These are phyloP conservation scores for Ecdyonurus torrentis DNA, from an alignment of 2,888 invertebrate species.

Conservation along the genomic window DNA sequence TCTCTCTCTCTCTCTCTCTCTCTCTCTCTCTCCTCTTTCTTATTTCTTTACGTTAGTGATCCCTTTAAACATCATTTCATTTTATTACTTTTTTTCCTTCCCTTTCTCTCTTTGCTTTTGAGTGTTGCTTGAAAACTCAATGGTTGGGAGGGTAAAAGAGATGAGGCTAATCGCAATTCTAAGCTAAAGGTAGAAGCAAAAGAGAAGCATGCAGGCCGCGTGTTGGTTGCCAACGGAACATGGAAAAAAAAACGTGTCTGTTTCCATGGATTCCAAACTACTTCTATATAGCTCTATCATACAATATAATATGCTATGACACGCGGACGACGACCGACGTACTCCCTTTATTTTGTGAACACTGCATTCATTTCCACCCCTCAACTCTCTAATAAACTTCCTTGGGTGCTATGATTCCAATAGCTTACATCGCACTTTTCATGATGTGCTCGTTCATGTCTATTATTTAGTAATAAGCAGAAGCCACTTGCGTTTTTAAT, in stretches of 20 bases:
- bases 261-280: neutral
- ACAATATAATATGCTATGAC: too few relatives aligned
- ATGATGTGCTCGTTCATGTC: too few relatives aligned
- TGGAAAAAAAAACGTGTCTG: neutral
- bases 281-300: too few relatives aligned
- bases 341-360: too few relatives aligned
- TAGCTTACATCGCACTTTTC: too few relatives aligned
- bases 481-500: too few relatives aligned
- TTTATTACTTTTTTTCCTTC: neutral
- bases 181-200: neutral
- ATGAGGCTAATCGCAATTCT: neutral
- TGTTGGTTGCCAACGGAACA: neutral
- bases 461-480: too few relatives aligned
- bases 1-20: neutral
- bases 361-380: too few relatives aligned
- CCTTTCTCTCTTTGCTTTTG: neutral
- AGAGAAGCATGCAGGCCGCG: neutral
- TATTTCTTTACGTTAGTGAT: neutral
- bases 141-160: neutral
- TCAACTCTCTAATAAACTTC: too few relatives aligned
- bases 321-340: too few relatives aligned
- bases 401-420: too few relatives aligned
- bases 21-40: neutral
- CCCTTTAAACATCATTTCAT: neutral
- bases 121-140: neutral